Conservation (phyloP, 2,888 invertebrate species). For the Periphyllus acericola region DNA sequence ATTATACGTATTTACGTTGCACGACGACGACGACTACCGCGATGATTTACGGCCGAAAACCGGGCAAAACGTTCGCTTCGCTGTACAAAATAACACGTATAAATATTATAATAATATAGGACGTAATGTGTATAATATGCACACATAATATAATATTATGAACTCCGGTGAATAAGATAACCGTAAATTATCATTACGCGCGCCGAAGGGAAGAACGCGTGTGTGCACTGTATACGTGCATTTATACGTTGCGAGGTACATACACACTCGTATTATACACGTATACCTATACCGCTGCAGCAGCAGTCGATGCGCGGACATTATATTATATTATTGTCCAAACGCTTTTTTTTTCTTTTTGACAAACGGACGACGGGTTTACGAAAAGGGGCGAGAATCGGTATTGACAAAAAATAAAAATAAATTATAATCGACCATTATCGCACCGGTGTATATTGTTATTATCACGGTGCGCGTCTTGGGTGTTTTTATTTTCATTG, state of each 20-base stretch:
- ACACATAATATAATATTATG: constrained; percentile 5
- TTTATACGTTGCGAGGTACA: neutral
- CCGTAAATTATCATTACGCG: constrained; percentile 37
- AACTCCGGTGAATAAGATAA: constrained; percentile 29
- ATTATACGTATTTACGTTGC: too few relatives aligned
- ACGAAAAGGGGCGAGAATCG: neutral
- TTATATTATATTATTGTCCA: neutral
- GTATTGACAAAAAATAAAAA: constrained; percentile 35
- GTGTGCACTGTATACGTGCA: neutral
- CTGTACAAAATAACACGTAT: neutral
- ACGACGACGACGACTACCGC: neutral
- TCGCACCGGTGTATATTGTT: neutral
- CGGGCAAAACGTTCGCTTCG: neutral
- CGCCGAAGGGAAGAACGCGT: constrained; percentile 12
- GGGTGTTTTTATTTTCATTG: neutral
- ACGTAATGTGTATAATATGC: neutral
- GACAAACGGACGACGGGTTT: constrained; percentile 20
- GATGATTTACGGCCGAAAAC: constrained; percentile 35
- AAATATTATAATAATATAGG: too few relatives aligned
- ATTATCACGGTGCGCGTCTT: neutral
- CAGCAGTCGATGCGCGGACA: neutral
- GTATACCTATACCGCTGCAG: too few relatives aligned
- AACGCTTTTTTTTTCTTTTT: neutral
- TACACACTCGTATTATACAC: too few relatives aligned
- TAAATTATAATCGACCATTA: constrained; percentile 30